phyloP scores from a whole-genome alignment of 2,113 vertebrate species.

The Triplophysa rosa region DNA sequence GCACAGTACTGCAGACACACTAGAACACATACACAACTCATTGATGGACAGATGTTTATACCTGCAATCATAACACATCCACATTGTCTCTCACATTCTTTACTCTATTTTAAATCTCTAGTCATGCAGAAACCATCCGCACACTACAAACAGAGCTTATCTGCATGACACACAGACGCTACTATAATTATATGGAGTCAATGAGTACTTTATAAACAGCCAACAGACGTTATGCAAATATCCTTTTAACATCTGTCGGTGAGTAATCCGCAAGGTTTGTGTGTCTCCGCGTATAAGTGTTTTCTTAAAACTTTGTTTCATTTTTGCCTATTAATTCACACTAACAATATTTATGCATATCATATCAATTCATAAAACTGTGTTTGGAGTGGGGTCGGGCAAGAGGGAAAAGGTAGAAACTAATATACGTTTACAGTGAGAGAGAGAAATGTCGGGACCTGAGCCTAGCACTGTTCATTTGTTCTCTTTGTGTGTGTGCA shows the following conservation, averaged over 20 bases:
- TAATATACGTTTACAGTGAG: not conserved
- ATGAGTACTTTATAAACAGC: slow-evolving; percentile 9
- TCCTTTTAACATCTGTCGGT: slow-evolving; percentile 48
- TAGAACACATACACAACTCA: not conserved
- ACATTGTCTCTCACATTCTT: not conserved
- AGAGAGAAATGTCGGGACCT: no score
- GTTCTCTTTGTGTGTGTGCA: no score
- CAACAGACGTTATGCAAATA: slow-evolving; percentile 39
- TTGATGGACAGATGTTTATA: not conserved
- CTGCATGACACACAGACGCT: not conserved
- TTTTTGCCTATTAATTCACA: no score
- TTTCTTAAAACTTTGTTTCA: not conserved
- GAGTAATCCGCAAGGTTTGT: slow-evolving; percentile 1
- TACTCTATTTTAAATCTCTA: not conserved
- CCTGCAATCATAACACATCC: not conserved
- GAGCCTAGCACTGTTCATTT: no score
- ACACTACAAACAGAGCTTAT: no score
- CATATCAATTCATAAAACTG: no score
- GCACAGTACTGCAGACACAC: not conserved
- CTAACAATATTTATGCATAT: no score
- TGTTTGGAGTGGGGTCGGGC: no score
- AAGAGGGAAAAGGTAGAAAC: not conserved
- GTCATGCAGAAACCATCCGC: not conserved
- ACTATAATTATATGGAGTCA: no score
- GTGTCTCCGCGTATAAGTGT: not conserved